Evolutionary conservation across 2,888 invertebrate genomes (phyloP), one percentile per base, ranked within the genome.

Genomic region (Pristionchus arcanus): DNA sequence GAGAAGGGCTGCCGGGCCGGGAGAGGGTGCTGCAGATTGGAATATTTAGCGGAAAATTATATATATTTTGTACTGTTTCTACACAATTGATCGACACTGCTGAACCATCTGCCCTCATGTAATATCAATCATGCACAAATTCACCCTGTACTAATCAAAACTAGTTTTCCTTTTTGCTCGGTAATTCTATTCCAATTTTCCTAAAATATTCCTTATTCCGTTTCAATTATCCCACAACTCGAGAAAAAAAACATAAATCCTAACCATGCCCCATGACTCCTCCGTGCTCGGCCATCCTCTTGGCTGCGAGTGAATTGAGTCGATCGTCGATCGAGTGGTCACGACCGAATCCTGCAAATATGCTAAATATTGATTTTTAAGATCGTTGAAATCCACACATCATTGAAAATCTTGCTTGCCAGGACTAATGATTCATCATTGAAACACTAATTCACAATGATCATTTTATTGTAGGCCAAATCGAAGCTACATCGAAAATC

Each of bases 291-390:
- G 87, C 87, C 87, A 87, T 87, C 25, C 87, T 87, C 68, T 68
- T 87, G 13, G 87, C 87, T 0, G 87, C 87, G 16, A 68, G n/a
- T 13, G 87, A 87, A 28, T 87, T 87, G 87, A 87, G 87, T 28
- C 87, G 87, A 42, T 87, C 87, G 87, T 87, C 87, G 25, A 68
- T 87, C 31, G 87, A 87, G 68, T 87, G 87, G 42, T 87, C 87
- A 68, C 87, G 87, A 21, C 34, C 59, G 63, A 63, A 55, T 85
- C 59, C 55, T 59, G 59, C 16, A n/a, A 49, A 15, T 55, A 3
- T 5, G 16, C 16, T 28, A 19, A 34, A 16, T 34, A 81, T 31
- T 42, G 16, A 81, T 81, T 16, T 16, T 25, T 81, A 25, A n/a
- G 37, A 21, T 16, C 21, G 19, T 11, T 42, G 9, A 42, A 31